These are phyloP conservation scores for Mythimna loreyi DNA, from an alignment of 2,888 invertebrate species.

Conservation along the genomic window DNA sequence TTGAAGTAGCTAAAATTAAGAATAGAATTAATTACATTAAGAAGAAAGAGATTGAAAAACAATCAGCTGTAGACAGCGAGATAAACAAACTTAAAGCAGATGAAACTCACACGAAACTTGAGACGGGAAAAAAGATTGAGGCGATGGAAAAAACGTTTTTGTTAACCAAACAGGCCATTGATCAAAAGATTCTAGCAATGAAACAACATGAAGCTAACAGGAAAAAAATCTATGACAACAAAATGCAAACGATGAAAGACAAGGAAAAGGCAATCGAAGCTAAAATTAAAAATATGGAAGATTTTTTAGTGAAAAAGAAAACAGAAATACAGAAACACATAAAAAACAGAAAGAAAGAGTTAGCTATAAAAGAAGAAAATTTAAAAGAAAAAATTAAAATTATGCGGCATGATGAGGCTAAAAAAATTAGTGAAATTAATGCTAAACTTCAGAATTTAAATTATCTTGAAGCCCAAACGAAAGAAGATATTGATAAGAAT, in stretches of 20 bases:
- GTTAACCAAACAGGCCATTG: neutral
- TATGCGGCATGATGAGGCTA: too few species aligned
- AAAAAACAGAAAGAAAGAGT: neutral
- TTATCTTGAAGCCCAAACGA: neutral
- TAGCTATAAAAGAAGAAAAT: conserved; percentile 1
- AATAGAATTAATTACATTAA: conserved; percentile 6
- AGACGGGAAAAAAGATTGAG: neutral
- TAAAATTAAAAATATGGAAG: neutral
- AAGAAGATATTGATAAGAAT: neutral
- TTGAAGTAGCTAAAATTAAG: neutral
- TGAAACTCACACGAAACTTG: conserved; percentile 1
- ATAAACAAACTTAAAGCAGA: conserved; percentile 12
- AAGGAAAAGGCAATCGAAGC: neutral
- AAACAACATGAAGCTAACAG: neutral
- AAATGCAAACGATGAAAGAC: neutral
- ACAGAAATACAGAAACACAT: conserved; percentile 9
- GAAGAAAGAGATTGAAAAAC: conserved; percentile 1
- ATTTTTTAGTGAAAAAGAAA: neutral
- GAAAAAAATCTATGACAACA: neutral
- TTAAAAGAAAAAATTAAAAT: too few species aligned
- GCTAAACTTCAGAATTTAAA: neutral
- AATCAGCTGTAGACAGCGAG: neutral
- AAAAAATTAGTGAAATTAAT: neutral
- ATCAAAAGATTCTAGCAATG: neutral
- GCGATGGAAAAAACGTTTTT: neutral